Percentiles rank a stretch among this genome's conserved stretches.
These are phyloP conservation scores for Porites australiensis DNA, from an alignment of 64 coral and sea anemone species.

Conservation along the genomic window DNA sequence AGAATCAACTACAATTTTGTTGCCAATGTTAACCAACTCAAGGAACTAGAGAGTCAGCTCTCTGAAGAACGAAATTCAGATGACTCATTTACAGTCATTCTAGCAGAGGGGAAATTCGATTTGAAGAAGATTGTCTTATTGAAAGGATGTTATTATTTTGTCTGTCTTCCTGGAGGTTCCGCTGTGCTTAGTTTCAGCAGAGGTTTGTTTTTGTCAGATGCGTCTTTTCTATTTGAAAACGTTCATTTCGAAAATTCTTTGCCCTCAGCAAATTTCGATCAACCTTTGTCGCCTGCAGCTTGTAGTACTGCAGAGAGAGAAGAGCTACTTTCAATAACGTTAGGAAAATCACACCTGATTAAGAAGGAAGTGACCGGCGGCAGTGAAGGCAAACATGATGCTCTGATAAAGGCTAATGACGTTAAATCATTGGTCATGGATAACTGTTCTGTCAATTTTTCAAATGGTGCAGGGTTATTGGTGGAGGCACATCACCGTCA, in stretches of 20 bases:
- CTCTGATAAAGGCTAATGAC: not conserved
- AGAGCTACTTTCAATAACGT: not conserved
- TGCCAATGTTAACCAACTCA: not conserved
- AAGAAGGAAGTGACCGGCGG: not conserved
- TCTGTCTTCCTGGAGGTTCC: no score
- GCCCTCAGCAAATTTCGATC: no score
- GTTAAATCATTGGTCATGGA: not conserved
- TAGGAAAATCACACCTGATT: not conserved
- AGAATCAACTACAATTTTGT: not conserved
- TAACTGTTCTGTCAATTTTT: not conserved
- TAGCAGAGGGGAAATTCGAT: no score
- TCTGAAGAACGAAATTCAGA: not conserved
- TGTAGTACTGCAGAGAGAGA: no score
- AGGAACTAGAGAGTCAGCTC: not conserved
- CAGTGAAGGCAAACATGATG: not conserved
- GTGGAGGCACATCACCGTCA: no score
- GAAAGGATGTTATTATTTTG: no score
- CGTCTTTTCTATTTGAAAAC: no score
- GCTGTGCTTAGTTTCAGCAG: no score
- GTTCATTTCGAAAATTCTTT: not conserved
- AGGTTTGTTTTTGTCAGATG: no score
- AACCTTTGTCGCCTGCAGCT: no score
- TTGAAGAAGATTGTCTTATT: no score
- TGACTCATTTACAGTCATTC: not conserved
- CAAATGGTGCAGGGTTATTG: no score